Base-by-base conservation (phyloP, 2,888 invertebrate genomes). In the Volucella bombylans region DNA sequence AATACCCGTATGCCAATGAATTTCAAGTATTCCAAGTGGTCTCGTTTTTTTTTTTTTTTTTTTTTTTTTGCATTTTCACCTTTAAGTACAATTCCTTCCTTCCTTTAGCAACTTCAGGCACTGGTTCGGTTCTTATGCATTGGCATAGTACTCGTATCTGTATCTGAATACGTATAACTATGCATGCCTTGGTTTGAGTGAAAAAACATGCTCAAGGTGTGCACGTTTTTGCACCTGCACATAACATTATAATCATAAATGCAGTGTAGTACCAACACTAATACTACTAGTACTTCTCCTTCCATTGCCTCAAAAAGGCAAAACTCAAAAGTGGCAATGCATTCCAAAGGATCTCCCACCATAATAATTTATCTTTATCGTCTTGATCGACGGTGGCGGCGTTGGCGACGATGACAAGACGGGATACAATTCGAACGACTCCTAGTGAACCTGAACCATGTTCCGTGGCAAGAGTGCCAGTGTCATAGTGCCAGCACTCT, bases 361-460 rank as follows among this genome's bases (percentile, higher is more conserved):
- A 80, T 85, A 85, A 85, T 85, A 85, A 85, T 85, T 85, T 85
- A 85, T 85, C 76, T 85, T 85, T 85, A 85, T 85, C 85, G 81
- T 49, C 72, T 77, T 77, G 85, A 85, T 85, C 85, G 85, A 81
- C 80, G 65, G 18, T 64, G 45, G 50, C 72, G 45, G 61, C 43
- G 79, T 10, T 41, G 47, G 65, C 64, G 39, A 65, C 52, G 57
- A 54, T 49, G 50, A 18, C 59, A 59, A 41, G 69, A 45, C 18
- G 67, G 62, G n/a, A n/a, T 49, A 59, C 43, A 45, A 41, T 6
- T 31, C 62, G 43, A 23, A 52, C 15, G 45, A 45, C 38, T 50
- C 49, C 8, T 39, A 47, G 39, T 8, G 64, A 39, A 69, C 68
- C 61, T 39, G 38, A 38, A 43, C 43, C 43, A 3, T n/a, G 15